These are phyloP conservation scores for Ctenosaura bakeri DNA, from an alignment of 2,797 vertebrate genomes.

Conservation along the genomic window DNA sequence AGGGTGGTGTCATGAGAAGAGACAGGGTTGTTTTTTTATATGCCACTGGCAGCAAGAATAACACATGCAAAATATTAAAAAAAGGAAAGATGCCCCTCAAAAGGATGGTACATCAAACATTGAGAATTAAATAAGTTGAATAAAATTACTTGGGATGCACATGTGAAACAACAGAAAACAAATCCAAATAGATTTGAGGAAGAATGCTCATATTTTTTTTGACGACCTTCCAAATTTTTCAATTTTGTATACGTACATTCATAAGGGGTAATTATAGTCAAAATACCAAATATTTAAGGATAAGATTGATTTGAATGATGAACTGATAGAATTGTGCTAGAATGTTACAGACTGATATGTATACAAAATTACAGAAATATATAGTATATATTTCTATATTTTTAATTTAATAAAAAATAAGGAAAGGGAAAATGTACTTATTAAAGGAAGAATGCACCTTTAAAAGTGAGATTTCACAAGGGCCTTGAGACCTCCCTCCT, in stretches of 20 bases:
- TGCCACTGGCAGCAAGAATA: conserved; percentile 3
- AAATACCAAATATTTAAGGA: conserved; percentile 6
- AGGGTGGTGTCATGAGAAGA: neutral
- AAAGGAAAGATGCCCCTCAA: neutral
- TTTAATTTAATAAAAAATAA: conserved; percentile 13
- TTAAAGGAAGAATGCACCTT: conserved; percentile 34
- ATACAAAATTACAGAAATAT: conserved; percentile 19
- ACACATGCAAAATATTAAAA: neutral
- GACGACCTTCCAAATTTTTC: neutral
- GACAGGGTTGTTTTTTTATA: neutral
- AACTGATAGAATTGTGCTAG: neutral
- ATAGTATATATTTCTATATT: neutral
- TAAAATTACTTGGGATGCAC: conserved; percentile 9
- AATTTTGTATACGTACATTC: neutral
- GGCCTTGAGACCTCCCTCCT: neutral
- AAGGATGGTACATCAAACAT: neutral
- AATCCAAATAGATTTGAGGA: neutral
- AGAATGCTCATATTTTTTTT: neutral
- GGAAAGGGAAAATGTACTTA: conserved; percentile 5
- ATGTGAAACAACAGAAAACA: neutral
- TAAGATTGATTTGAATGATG: neutral
- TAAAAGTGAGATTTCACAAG: conserved; percentile 5
- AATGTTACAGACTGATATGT: neutral
- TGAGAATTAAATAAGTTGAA: neutral
- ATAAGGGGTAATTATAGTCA: conserved; percentile 1